phyloP scores from a whole-genome alignment of 2,888 invertebrate genomes.

The Altica lythri region DNA sequence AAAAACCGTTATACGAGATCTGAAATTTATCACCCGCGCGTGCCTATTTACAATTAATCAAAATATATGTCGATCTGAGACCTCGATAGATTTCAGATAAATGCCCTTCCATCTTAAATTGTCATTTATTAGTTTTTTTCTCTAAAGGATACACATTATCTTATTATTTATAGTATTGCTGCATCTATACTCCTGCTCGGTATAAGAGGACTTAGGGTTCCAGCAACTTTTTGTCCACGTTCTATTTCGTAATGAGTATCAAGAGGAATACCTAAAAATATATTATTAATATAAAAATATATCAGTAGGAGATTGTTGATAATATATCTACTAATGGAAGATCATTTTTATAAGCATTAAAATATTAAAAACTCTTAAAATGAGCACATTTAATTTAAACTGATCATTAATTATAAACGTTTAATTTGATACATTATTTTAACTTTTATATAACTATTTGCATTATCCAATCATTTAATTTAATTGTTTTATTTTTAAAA shows the following conservation, averaged over 20 bases:
- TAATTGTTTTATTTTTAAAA: no score
- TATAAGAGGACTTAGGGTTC: conserved; percentile 79
- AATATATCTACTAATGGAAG: no score
- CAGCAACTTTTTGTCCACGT: conserved; percentile 75
- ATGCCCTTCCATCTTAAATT: conserved; percentile 26
- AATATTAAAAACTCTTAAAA: no score
- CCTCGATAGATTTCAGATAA: conserved; percentile 29
- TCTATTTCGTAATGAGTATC: conserved; percentile 84
- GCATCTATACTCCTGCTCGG: conserved; percentile 56
- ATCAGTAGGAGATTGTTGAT: no score
- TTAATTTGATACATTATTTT: no score
- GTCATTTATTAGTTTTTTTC: conserved; percentile 23
- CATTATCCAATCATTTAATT: no score
- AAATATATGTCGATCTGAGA: conserved; percentile 37
- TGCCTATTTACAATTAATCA: conserved; percentile 38
- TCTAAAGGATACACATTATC: conserved; percentile 13
- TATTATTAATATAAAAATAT: conserved; percentile 12
- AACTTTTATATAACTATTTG: no score
- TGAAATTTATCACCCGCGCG: conserved; percentile 32
- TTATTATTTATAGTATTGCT: conserved; percentile 50
- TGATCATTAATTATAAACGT: no score
- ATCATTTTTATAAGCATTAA: no score
- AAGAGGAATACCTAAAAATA: conserved; percentile 66
- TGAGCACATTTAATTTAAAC: no score
- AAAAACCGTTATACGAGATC: conserved; percentile 22